Evolutionary conservation across 2,113 vertebrate species (phyloP).

Genomic region (Turnix velox): DNA sequence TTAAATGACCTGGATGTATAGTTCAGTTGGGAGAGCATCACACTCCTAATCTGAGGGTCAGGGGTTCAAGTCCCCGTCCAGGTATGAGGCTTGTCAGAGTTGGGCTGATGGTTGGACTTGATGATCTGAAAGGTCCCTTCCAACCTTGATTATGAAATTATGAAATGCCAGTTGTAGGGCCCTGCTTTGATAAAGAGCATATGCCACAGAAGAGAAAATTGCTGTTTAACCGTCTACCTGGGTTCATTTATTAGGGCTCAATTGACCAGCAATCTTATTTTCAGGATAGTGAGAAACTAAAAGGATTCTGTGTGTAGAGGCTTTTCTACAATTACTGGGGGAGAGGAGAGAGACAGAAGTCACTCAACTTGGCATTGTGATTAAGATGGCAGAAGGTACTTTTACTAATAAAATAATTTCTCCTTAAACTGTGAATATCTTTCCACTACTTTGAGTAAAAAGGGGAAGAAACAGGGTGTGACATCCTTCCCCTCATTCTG

Average conservation of each 20-base stretch:
- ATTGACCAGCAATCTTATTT: background rate
- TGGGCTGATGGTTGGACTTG: too few relatives aligned
- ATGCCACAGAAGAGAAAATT: background rate
- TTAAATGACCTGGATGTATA: too few relatives aligned
- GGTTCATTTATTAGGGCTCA: background rate
- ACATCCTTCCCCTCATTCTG: background rate
- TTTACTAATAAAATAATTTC: background rate
- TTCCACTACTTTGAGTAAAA: background rate
- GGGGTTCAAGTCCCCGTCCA: too few relatives aligned
- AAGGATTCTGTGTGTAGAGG: background rate
- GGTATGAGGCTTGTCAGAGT: too few relatives aligned
- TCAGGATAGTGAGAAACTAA: background rate
- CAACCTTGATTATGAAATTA: too few relatives aligned
- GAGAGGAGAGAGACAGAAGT: background rate
- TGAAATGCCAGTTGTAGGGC: background rate
- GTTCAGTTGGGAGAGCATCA: too few relatives aligned
- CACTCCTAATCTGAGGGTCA: too few relatives aligned
- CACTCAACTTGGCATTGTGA: background rate
- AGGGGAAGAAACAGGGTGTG: background rate
- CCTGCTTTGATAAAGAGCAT: background rate
- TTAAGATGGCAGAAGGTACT: background rate
- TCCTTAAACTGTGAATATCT: background rate
- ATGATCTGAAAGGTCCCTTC: too few relatives aligned
- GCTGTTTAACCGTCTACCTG: conserved; percentile 7
- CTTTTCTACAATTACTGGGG: background rate